Evolutionary conservation across 2,113 vertebrate genomes (phyloP).

Genomic region (Nansenia antarctica): DNA sequence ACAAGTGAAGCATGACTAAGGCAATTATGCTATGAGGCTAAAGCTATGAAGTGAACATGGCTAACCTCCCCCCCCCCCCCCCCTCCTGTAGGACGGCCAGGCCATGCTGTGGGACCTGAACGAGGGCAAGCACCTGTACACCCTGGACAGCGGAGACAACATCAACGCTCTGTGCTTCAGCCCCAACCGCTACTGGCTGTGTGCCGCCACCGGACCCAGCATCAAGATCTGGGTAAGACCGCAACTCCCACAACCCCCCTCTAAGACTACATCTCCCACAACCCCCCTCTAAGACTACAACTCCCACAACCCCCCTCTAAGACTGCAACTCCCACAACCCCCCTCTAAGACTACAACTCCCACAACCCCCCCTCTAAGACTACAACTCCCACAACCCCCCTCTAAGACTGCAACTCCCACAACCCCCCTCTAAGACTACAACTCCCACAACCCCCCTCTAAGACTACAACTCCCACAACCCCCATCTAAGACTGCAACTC

Average conservation of each 20-base stretch:
- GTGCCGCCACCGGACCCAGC: conserved; percentile 95
- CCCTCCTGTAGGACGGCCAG: conserved; percentile 83
- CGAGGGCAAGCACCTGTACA: conserved; percentile 96
- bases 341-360: neutral
- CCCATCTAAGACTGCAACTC: neutral
- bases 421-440: neutral
- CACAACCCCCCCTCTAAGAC: neutral
- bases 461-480: neutral
- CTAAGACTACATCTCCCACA: too few relatives aligned
- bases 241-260: neutral
- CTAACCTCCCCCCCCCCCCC: neutral
- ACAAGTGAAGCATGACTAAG: too few relatives aligned
- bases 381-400: neutral
- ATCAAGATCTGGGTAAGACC: conserved; percentile 95
- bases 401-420: neutral
- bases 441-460: neutral
- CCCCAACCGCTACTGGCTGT: conserved; percentile 98
- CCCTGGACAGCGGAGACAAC: conserved; percentile 89
- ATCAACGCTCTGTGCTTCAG: conserved; percentile 97
- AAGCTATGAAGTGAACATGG: neutral
- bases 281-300: too few relatives aligned
- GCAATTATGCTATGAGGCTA: too few relatives aligned
- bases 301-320: neutral
- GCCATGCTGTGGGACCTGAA: conserved; percentile 98
- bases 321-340: neutral